These are phyloP conservation scores for Onthophagus sagittarius DNA, from an alignment of 2,888 invertebrate genomes.

Conservation along the genomic window DNA sequence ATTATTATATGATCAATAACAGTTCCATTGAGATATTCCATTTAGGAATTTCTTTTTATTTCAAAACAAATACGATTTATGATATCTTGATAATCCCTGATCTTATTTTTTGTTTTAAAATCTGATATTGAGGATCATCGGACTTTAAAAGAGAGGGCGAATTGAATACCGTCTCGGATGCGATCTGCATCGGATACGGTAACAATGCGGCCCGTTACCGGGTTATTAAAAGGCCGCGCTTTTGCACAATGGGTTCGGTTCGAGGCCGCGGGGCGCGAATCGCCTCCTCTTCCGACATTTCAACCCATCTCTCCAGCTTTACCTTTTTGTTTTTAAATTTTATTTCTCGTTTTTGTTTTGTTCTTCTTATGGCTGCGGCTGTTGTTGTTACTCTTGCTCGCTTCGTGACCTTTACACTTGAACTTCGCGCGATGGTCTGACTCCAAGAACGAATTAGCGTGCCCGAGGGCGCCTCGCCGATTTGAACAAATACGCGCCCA, in stretches of 20 bases:
- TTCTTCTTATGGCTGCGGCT: neutral
- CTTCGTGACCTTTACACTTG: neutral
- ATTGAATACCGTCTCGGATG: neutral
- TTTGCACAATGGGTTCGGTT: neutral
- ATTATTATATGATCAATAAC: too few species aligned
- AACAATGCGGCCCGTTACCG: neutral
- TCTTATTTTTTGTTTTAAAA: neutral
- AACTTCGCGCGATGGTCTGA: neutral
- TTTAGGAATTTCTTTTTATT: too few species aligned
- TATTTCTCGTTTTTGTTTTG: too few species aligned
- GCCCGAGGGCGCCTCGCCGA: neutral
- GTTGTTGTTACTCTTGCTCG: neutral
- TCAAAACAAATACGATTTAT: too few species aligned
- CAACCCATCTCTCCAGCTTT: neutral
- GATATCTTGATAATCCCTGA: neutral
- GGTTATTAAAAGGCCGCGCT: neutral
- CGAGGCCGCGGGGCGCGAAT: neutral
- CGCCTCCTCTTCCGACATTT: neutral
- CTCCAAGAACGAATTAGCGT: neutral
- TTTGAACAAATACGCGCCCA: neutral
- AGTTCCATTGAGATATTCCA: too few species aligned
- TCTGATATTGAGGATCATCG: neutral
- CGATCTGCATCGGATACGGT: neutral
- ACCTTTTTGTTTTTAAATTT: too few species aligned
- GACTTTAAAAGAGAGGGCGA: neutral